Conservation (phyloP, 2,113 vertebrate genomes). For the Bungarus multicinctus region DNA sequence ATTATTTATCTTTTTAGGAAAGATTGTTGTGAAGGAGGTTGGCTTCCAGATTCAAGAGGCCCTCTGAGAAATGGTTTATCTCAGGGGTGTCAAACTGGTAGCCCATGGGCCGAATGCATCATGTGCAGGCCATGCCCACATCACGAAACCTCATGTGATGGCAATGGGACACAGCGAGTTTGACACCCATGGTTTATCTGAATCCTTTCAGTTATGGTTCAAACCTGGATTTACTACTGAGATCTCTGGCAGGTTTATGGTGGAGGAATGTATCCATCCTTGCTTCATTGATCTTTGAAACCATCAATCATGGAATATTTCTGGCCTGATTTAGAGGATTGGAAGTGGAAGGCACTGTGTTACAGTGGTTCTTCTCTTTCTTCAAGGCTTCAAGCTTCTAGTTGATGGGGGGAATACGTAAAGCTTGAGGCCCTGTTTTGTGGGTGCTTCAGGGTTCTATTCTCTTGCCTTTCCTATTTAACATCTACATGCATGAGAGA, state of each 20-base stretch:
- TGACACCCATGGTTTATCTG: background rate
- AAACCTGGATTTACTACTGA: background rate
- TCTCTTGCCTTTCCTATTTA: background rate
- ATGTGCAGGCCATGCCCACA: too few species aligned
- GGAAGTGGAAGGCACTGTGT: background rate
- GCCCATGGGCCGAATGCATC: too few species aligned
- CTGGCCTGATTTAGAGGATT: background rate
- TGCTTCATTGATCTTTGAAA: background rate
- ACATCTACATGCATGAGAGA: background rate
- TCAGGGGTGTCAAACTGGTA: background rate
- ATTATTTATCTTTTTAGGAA: background rate
- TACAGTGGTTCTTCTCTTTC: background rate
- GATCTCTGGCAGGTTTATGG: background rate
- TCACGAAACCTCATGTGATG: fast-evolving
- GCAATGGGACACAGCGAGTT: too few species aligned
- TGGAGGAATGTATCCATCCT: background rate
- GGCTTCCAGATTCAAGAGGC: background rate
- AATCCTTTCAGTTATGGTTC: background rate
- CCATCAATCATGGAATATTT: background rate
- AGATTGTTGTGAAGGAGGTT: background rate
- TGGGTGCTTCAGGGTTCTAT: background rate
- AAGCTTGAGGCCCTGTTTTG: background rate
- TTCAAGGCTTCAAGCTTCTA: background rate
- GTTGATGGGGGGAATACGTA: background rate
- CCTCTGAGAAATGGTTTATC: background rate